Conservation (phyloP, 30 jellyfish, hydroid and myxozoan genomes). For the Turritopsis rubra region DNA sequence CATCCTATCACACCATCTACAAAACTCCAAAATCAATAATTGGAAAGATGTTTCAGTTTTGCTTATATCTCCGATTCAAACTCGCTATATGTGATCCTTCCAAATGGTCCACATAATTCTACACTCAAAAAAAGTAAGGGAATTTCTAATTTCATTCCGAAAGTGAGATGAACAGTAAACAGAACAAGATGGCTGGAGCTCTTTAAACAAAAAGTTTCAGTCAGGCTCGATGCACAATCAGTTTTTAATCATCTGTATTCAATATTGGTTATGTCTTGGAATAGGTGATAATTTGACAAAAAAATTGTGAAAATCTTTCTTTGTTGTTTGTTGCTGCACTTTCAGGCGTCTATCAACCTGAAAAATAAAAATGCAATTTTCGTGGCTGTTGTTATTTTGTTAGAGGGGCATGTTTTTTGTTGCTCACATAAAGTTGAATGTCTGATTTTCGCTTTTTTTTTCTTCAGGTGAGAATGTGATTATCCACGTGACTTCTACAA, state of each 20-base stretch:
- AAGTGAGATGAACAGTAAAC: background rate
- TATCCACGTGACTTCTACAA: constrained; percentile 56
- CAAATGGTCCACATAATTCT: background rate
- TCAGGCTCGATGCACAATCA: background rate
- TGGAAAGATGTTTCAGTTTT: no score
- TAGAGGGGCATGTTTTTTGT: background rate
- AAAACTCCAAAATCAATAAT: no score
- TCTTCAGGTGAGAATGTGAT: constrained; percentile 20
- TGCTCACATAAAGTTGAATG: no score
- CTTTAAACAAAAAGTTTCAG: background rate
- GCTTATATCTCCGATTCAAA: no score
- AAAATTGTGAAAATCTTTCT: no score
- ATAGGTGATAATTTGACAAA: background rate
- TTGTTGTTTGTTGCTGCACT: background rate
- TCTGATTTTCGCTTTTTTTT: background rate
- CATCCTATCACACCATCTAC: no score
- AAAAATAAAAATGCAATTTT: no score
- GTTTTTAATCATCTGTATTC: background rate
- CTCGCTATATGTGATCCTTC: no score
- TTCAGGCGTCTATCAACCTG: no score
- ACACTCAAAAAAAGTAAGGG: background rate
- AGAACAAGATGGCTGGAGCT: background rate
- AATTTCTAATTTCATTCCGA: background rate
- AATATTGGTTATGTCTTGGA: background rate
- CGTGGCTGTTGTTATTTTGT: no score